Conservation (phyloP, 2,113 vertebrate genomes). For the Notothenia rossii region DNA sequence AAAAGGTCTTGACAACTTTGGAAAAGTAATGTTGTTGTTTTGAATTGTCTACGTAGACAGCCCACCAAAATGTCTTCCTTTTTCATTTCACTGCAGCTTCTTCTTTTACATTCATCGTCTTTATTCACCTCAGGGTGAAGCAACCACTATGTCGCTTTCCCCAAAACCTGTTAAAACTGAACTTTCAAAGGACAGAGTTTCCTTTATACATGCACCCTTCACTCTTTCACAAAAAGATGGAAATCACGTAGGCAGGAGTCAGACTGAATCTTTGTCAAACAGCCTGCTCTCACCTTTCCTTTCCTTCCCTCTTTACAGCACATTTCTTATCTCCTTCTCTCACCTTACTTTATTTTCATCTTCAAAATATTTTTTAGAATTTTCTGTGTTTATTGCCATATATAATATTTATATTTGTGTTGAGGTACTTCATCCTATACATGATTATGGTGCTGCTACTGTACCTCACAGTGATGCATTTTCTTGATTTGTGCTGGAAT, state of each 20-base stretch:
- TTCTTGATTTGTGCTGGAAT: background rate
- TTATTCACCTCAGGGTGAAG: background rate
- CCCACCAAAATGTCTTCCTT: background rate
- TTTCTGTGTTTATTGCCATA: background rate
- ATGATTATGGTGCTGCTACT: background rate
- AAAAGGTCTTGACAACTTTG: slow-evolving; percentile 43
- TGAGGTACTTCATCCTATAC: background rate
- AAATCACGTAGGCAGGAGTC: slow-evolving; percentile 36
- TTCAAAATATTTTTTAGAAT: background rate
- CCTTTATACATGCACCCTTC: background rate
- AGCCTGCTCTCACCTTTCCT: background rate
- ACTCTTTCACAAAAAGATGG: background rate
- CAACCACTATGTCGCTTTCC: background rate
- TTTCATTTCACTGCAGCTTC: background rate
- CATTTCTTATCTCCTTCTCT: background rate
- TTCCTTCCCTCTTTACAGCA: background rate
- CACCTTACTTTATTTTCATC: background rate
- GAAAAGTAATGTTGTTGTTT: slow-evolving; percentile 45
- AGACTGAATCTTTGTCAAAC: slow-evolving; percentile 34
- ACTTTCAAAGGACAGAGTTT: background rate
- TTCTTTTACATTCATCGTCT: background rate
- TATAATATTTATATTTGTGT: background rate
- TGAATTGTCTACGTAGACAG: background rate
- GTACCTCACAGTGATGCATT: background rate
- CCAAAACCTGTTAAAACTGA: background rate